These are phyloP conservation scores for Pangasius mekongensis DNA, from an alignment of 2,797 vertebrate genomes.

Conservation along the genomic window DNA sequence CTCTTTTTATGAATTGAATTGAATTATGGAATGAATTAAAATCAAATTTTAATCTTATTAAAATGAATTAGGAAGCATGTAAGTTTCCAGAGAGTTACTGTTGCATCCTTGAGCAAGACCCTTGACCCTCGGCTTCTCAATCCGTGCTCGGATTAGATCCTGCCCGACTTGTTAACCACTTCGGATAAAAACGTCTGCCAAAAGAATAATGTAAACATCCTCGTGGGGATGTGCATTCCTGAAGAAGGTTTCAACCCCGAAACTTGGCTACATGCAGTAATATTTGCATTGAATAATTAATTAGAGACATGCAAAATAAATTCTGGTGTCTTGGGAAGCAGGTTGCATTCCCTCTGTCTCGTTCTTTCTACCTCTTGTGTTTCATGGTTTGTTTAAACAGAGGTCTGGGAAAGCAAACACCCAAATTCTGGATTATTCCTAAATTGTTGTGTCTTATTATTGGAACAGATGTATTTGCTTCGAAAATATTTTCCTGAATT, in stretches of 20 bases:
- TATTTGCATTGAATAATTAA: conserved; percentile 4
- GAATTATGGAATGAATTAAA: too few relatives aligned
- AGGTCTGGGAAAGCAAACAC: conserved; percentile 1
- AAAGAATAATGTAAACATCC: not conserved
- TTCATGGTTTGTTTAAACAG: conserved; percentile 22
- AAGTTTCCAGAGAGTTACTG: not conserved
- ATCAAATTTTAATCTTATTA: not conserved
- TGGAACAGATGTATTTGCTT: not conserved
- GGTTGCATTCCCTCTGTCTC: not conserved
- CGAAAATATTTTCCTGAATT: not conserved
- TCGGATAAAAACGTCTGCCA: not conserved
- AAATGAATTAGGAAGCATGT: not conserved
- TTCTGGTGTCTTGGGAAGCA: conserved; percentile 6
- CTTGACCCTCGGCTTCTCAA: not conserved
- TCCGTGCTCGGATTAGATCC: not conserved
- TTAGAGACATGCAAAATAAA: conserved; percentile 10
- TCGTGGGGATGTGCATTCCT: not conserved
- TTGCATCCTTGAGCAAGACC: not conserved
- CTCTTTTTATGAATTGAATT: too few relatives aligned
- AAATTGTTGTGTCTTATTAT: not conserved
- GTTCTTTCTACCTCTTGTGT: not conserved
- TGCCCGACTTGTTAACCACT: not conserved
- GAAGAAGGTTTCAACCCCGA: not conserved
- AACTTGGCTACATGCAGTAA: not conserved
- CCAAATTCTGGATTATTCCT: not conserved